Conservation (phyloP, 35 echinoderm and acorn worm species). For the Ptychodera flava region DNA sequence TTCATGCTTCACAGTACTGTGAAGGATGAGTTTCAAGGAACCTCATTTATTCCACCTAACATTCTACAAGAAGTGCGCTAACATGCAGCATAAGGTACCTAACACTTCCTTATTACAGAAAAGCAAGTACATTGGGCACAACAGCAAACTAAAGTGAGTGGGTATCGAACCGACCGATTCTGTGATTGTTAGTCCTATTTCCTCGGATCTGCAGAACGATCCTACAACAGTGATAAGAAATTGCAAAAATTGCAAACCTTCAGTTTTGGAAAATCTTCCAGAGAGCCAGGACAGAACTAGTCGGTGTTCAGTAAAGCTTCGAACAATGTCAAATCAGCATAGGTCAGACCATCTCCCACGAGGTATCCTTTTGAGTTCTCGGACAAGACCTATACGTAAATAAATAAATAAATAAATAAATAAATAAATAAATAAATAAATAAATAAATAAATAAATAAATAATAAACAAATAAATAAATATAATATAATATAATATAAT, state of each 20-base stretch:
- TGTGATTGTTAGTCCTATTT: not conserved
- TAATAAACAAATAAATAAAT: too few species aligned
- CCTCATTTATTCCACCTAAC: too few species aligned
- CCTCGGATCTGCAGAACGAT: too few species aligned
- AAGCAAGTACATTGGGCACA: not conserved
- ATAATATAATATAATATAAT: too few species aligned
- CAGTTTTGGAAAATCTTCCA: not conserved
- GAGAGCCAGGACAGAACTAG: not conserved
- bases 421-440: too few species aligned
- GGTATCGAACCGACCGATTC: not conserved
- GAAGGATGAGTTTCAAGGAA: too few species aligned
- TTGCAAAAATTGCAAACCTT: not conserved
- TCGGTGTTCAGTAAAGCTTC: not conserved
- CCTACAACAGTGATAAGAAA: too few species aligned
- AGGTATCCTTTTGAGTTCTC: not conserved
- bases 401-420: too few species aligned
- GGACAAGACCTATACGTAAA: not conserved
- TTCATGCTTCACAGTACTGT: too few species aligned
- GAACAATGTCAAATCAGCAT: not conserved
- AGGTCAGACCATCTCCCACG: not conserved
- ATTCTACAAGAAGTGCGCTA: not conserved
- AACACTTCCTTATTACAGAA: not conserved
- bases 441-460: too few species aligned
- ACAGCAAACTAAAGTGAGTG: not conserved
- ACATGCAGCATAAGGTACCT: not conserved